phyloP scores from a whole-genome alignment of 2,888 invertebrate genomes.

The Pheosia gnoma region DNA sequence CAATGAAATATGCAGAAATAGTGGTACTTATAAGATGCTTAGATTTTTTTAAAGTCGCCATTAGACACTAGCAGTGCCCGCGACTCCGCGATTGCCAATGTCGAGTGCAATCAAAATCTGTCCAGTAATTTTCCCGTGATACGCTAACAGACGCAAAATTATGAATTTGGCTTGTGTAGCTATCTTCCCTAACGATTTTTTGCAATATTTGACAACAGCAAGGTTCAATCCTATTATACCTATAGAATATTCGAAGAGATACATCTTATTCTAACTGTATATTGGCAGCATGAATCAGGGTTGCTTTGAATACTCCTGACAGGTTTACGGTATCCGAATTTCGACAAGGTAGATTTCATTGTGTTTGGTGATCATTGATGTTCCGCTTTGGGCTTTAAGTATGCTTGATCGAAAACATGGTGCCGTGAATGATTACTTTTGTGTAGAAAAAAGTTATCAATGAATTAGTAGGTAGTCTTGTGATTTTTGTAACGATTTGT shows the following conservation, averaged over 20 bases:
- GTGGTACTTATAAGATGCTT: no score
- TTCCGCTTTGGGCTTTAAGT: constrained; percentile 39
- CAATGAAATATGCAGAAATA: no score
- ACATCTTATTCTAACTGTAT: constrained; percentile 32
- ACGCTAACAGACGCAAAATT: no score
- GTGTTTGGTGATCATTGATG: constrained; percentile 29
- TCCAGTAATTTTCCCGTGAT: no score
- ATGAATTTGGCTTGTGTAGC: no score
- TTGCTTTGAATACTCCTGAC: constrained; percentile 33
- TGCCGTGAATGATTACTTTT: constrained; percentile 41
- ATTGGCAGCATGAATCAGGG: constrained; percentile 24
- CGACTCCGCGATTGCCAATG: no score
- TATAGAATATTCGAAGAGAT: constrained; percentile 13
- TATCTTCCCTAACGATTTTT: no score
- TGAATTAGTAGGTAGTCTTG: constrained; percentile 34
- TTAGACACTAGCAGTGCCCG: no score
- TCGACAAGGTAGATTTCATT: constrained; percentile 22
- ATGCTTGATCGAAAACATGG: constrained; percentile 45
- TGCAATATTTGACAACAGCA: no score
- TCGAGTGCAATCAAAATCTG: no score
- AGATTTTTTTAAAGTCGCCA: no score
- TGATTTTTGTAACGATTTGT: constrained; percentile 40
- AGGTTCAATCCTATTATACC: not conserved
- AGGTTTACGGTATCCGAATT: constrained; percentile 42
- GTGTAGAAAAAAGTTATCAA: constrained; percentile 19